Evolutionary conservation across 1,140 invertebrate species (phyloP).

Genomic region (Chelonus insularis): DNA sequence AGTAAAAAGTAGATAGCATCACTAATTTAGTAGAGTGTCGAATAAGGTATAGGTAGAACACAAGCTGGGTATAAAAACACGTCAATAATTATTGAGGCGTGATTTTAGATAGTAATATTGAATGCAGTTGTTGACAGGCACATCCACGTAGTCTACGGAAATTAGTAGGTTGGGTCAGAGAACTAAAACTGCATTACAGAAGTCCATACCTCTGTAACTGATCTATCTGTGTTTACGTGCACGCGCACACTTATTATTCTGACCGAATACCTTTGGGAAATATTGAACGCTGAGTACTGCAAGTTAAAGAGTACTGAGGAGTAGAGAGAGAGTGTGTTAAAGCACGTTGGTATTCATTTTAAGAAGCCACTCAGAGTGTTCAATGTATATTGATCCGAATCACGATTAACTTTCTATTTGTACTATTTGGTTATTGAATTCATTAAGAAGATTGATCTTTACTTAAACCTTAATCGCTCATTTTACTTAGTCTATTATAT

Average conservation of each 20-base stretch:
- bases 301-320: background rate
- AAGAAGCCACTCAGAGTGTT: no score
- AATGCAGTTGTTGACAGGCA: slow-evolving; percentile 27
- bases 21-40: background rate
- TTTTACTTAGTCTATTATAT: no score
- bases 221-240: slow-evolving; percentile 29
- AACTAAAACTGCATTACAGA: slow-evolving; percentile 33
- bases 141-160: slow-evolving; percentile 28
- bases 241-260: slow-evolving; percentile 33
- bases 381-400: no score
- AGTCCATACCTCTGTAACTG: slow-evolving; percentile 27
- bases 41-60: background rate
- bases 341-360: no score
- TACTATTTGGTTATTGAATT: no score
- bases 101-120: slow-evolving; percentile 12
- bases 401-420: no score
- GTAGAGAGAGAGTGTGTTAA: background rate
- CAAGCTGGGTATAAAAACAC: background rate
- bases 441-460: no score
- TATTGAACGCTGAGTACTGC: background rate
- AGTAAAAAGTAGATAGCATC: background rate
- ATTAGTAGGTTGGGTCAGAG: slow-evolving; percentile 29
- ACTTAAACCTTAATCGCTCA: no score
- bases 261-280: slow-evolving; percentile 11
- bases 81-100: slow-evolving; percentile 2